Conservation (phyloP, 2,113 vertebrate species). For the Trematomus loennbergii region DNA sequence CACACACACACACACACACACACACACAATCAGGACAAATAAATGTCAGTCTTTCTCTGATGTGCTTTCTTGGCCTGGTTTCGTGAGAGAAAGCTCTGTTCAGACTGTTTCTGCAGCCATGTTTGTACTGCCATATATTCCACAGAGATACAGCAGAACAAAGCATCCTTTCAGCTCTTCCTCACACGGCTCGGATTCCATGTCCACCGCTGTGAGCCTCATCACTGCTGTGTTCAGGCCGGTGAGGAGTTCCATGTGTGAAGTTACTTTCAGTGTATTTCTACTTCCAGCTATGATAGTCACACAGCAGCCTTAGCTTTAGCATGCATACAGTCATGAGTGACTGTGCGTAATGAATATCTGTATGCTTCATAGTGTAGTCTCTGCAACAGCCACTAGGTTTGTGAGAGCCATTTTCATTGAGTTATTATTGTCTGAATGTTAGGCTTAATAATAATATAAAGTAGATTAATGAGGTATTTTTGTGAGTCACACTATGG, state of each 20-base stretch:
- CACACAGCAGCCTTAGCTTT: neutral
- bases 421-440: no score
- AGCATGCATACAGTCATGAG: conserved; percentile 12
- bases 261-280: conserved; percentile 23
- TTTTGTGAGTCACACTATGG: no score
- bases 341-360: conserved; percentile 10
- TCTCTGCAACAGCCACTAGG: neutral
- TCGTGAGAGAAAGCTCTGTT: neutral
- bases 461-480: no score
- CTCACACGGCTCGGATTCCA: conserved; percentile 11
- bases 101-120: conserved; percentile 14
- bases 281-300: neutral
- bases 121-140: conserved; percentile 24
- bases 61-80: conserved; percentile 28
- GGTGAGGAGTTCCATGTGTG: neutral
- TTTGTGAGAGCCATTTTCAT: no score
- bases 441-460: no score
- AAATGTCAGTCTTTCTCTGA: conserved; percentile 4
- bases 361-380: neutral
- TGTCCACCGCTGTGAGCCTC: neutral
- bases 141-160: conserved; percentile 19
- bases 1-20: conserved; percentile 11
- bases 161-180: conserved; percentile 19
- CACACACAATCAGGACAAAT: conserved; percentile 1
- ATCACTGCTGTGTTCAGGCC: neutral